These are phyloP conservation scores for Unio pictorum DNA, from an alignment of 2,888 invertebrate species.

Conservation along the genomic window DNA sequence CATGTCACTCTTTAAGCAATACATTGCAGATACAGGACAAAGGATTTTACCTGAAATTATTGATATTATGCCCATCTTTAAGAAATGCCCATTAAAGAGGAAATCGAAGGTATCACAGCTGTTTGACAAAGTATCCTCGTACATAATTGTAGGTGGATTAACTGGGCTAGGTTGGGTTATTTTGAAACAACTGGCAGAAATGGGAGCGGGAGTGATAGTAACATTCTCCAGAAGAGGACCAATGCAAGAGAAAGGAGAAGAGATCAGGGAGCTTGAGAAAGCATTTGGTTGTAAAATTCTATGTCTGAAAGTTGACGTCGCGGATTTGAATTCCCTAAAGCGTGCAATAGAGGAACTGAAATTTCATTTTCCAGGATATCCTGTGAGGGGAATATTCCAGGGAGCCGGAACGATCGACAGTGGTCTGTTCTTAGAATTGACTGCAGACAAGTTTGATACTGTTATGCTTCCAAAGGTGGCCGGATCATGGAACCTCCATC, in stretches of 20 bases:
- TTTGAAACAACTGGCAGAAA: conserved; percentile 29
- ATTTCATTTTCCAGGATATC: conserved; percentile 8
- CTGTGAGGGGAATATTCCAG: conserved; percentile 52
- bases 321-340: conserved; percentile 21
- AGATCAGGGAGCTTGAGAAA: conserved; percentile 20
- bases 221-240: conserved; percentile 32
- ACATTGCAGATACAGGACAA: too few relatives aligned
- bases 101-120: not conserved
- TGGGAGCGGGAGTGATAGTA: conserved; percentile 39
- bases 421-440: conserved; percentile 27
- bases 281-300: conserved; percentile 24
- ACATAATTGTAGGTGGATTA: conserved; percentile 47
- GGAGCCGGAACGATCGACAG: conserved; percentile 48
- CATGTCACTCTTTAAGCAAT: too few relatives aligned
- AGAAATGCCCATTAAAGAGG: too few relatives aligned
- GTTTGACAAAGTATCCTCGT: conserved; percentile 20
- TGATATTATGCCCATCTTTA: too few relatives aligned
- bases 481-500: conserved; percentile 56
- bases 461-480: conserved; percentile 48
- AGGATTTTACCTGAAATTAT: too few relatives aligned
- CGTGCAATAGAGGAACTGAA: conserved; percentile 18
- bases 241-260: conserved; percentile 15
- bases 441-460: conserved; percentile 25
- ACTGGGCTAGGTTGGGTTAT: conserved; percentile 51
- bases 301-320: conserved; percentile 38